Conservation (phyloP, 2,113 vertebrate species). For the Mormyrus lacerda region DNA sequence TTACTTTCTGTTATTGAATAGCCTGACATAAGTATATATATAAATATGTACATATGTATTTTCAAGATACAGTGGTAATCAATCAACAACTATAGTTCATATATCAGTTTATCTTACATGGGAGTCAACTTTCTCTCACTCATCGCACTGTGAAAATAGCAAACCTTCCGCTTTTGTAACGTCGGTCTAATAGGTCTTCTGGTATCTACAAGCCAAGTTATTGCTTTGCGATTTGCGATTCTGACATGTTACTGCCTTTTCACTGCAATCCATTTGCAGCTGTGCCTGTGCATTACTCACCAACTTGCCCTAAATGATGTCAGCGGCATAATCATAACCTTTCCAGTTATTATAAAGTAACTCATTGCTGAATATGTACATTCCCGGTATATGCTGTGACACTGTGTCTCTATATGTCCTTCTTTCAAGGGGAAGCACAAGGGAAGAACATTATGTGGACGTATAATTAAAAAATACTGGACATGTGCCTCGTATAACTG, state of each 20-base stretch:
- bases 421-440: neutral
- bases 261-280: neutral
- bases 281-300: neutral
- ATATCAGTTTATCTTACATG: neutral
- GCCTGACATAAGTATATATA: neutral
- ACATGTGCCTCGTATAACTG: neutral
- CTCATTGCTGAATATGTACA: neutral
- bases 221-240: neutral
- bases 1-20: neutral
- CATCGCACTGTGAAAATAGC: neutral
- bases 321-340: neutral
- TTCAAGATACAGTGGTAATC: neutral
- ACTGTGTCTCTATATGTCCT: neutral
- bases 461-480: neutral
- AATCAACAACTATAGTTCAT: neutral
- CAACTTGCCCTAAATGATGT: neutral
- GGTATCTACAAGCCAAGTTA: neutral
- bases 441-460: neutral
- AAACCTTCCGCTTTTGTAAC: neutral
- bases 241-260: neutral
- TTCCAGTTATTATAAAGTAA: neutral
- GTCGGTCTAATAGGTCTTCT: neutral
- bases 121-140: neutral
- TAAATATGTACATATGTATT: neutral
- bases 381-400: neutral